Base-by-base conservation (phyloP, 2,888 invertebrate genomes). In the Scaptomyza tumidula region DNA sequence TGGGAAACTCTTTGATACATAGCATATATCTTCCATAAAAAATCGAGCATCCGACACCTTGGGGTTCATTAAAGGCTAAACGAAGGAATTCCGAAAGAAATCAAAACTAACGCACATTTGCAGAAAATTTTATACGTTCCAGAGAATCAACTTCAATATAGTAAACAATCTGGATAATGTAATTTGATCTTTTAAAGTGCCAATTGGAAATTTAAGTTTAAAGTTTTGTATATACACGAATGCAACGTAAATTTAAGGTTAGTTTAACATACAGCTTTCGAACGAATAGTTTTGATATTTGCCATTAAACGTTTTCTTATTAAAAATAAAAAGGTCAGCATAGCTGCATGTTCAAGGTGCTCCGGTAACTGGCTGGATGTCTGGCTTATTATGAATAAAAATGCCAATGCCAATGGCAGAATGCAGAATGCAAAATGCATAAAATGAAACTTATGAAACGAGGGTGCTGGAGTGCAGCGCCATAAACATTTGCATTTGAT, bases 401-500 rank as follows among this genome's bases (percentile, higher is more conserved):
- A 70, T 41, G 50, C 59, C 33, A 10, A 35, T 35, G 35, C 35
- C 46, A 56, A 41, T n/a, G 49, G 48, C 44, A 49, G 54, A 68
- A 43, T 65, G 19, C 19, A 19, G 19, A 19, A 24, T 24, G 55
- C 46, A 57, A 58, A 68, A 56, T 58, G 35, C 54, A 43, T 59
- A 55, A 59, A 52, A 43, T 29, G 33, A 41, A 57, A 41, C 48
- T 61, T 53, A 57, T 44, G 52, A 16, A 54, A 37, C 39, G n/a
- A 31, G 19, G 37, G 41, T 46, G 37, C 33, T 48, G 27, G 48
- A 52, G 63, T 41, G 58, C 55, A 46, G 60, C 48, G 49, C 53
- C 54, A 71, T 66, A 62, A 72, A 72, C 62, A 66, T 58, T 61
- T 62, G 54, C 66, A 72, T 62, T 72, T 62, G 61, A 72, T 61